These are phyloP conservation scores for Pseudococcus longispinus DNA, from an alignment of 2,888 invertebrate genomes.

Conservation along the genomic window DNA sequence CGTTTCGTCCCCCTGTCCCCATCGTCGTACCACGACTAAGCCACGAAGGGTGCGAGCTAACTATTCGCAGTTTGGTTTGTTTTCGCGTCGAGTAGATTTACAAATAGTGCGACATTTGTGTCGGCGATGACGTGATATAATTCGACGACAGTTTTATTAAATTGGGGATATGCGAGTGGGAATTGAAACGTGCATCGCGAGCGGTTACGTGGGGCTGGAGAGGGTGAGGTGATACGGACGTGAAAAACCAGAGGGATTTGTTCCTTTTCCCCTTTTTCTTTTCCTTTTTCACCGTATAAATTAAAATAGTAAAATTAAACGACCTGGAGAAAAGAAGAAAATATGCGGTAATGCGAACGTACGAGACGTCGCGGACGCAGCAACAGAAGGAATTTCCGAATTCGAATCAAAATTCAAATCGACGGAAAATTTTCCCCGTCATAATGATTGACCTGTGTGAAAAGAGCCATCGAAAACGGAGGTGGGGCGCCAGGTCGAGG, in stretches of 20 bases:
- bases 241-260: neutral
- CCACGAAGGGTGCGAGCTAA: neutral
- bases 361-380: no score
- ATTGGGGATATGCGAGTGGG: neutral
- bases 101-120: constrained; percentile 1
- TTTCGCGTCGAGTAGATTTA: neutral
- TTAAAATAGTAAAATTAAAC: neutral
- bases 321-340: neutral
- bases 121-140: constrained; percentile 11
- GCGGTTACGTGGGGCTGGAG: neutral
- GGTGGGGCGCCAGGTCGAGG: neutral
- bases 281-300: neutral
- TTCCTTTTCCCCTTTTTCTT: neutral
- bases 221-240: neutral
- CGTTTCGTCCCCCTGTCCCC: neutral
- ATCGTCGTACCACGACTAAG: neutral
- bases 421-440: neutral
- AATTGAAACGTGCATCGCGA: neutral
- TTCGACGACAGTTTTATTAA: constrained; percentile 9
- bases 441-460: neutral
- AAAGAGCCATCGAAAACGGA: neutral
- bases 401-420: neutral
- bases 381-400: neutral
- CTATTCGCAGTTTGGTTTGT: neutral
- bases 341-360: neutral